phyloP scores from a whole-genome alignment of 2,113 vertebrate genomes.

The Prochilodus magdalenae region DNA sequence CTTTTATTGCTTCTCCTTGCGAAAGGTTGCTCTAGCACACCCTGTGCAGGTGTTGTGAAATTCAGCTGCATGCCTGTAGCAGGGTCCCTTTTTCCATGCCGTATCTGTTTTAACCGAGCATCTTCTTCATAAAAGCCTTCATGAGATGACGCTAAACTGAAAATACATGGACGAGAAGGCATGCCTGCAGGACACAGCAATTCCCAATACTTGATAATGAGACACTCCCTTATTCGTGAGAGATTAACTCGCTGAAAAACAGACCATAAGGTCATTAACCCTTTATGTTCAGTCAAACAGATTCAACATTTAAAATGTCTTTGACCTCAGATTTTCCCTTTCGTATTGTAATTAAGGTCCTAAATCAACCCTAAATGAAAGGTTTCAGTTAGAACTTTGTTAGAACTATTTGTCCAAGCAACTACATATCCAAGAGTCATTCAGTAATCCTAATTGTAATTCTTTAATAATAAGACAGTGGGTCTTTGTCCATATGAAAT shows the following conservation, averaged over 20 bases:
- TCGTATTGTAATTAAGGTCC: too few relatives aligned
- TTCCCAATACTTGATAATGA: conserved; percentile 67
- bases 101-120: conserved; percentile 36
- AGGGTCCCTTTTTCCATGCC: conserved; percentile 16
- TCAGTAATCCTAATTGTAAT: too few relatives aligned
- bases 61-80: conserved; percentile 18
- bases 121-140: conserved; percentile 57
- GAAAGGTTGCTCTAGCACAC: conserved; percentile 15
- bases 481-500: too few relatives aligned
- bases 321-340: too few relatives aligned
- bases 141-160: conserved; percentile 50
- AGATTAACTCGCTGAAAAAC: conserved; percentile 63
- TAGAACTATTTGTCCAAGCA: too few relatives aligned
- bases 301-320: too few relatives aligned
- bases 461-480: too few relatives aligned
- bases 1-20: conserved; percentile 32
- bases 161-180: conserved; percentile 60
- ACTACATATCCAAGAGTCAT: too few relatives aligned
- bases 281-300: too few relatives aligned
- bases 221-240: conserved; percentile 62
- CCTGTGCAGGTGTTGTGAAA: conserved; percentile 45
- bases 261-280: background rate
- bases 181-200: conserved; percentile 62
- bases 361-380: too few relatives aligned
- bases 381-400: too few relatives aligned